Base-by-base conservation (phyloP, 2,113 vertebrate species). In the Litocranius walleri region DNA sequence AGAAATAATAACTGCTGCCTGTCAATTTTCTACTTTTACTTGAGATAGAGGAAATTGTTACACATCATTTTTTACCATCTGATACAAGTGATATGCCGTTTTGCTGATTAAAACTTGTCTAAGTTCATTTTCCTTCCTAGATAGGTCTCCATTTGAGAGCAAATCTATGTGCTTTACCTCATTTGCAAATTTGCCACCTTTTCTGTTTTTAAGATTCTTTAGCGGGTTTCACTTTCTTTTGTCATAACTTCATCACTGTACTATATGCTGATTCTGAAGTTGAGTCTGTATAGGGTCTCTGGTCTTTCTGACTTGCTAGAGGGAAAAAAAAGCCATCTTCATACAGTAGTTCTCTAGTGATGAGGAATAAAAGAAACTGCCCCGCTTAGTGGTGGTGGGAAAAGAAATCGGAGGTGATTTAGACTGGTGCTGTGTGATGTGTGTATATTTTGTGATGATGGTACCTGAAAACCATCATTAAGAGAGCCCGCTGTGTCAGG, bases 41-140 rank as follows among this genome's bases (percentile, higher is more conserved):
- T 78, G 30, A 10, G n/a, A 57, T 96, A 33, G 14, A 45, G 54
- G 77, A 94, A 40, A 93, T 59, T 27, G 30, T 87, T 27, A 9
- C 13, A 27, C 13, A 33, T 25, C 11, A 13, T 91, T 97, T 64
- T 64, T 87, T 94, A 33, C 30, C 29, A 14, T 45, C 56, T 92
- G 91, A 92, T 86, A 27, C 61, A 88, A 94, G 67, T 83, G 33
- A 48, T 43, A 25, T 7, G 16, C 36, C 33, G 23, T 94, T 93
- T 88, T 93, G 85, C 54, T 95, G 87, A 87, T 95, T 85, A 90
- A 71, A 86, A 67, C 9, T 36, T 74, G 43, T 48, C 36, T 62
- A 40, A 94, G 61, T 36, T 86, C 21, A 8, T 89, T 92, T 94
- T 90, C 97, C 56, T 96, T 90, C 95, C 90, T 94, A 54, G 54